phyloP scores from a whole-genome alignment of 2,113 vertebrate genomes.

The Stigmatopora argus region DNA sequence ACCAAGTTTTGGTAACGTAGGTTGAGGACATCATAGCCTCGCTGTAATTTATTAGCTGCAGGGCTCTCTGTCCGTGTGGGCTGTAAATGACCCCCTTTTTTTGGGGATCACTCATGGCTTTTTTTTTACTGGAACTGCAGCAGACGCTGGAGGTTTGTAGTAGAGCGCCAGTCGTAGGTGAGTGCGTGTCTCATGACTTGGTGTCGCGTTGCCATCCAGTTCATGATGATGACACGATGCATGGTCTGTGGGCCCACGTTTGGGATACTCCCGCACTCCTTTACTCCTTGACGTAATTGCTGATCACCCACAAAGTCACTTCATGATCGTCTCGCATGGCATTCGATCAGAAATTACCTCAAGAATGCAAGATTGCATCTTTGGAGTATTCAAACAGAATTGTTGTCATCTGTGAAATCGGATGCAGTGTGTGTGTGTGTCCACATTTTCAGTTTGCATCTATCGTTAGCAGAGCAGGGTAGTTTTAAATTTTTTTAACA shows the following conservation, averaged over 20 bases:
- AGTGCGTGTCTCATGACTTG: constrained; percentile 61
- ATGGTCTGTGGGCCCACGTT: constrained; percentile 52
- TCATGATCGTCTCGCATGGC: background rate
- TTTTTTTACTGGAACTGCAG: constrained; percentile 70
- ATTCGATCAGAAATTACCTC: constrained; percentile 57
- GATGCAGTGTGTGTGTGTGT: constrained; percentile 48
- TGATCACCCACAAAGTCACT: constrained; percentile 33
- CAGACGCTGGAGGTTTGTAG: constrained; percentile 77
- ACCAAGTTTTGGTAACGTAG: no score
- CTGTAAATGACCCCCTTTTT: constrained; percentile 60
- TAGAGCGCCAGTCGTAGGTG: constrained; percentile 71
- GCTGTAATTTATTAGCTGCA: no score
- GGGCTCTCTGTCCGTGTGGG: constrained; percentile 34
- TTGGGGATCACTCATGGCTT: constrained; percentile 62
- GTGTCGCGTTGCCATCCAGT: constrained; percentile 54
- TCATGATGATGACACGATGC: constrained; percentile 46
- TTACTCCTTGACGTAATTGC: constrained; percentile 54
- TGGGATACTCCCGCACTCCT: constrained; percentile 56
- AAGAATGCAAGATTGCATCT: constrained; percentile 46
- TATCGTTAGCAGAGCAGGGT: constrained; percentile 9
- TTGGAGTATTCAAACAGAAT: constrained; percentile 52
- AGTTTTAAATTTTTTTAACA: constrained; percentile 3
- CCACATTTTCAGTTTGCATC: constrained; percentile 55
- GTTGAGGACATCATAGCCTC: no score
- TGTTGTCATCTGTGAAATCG: constrained; percentile 52